phyloP scores from a whole-genome alignment of 1,140 invertebrate species.

The Musca domestica region DNA sequence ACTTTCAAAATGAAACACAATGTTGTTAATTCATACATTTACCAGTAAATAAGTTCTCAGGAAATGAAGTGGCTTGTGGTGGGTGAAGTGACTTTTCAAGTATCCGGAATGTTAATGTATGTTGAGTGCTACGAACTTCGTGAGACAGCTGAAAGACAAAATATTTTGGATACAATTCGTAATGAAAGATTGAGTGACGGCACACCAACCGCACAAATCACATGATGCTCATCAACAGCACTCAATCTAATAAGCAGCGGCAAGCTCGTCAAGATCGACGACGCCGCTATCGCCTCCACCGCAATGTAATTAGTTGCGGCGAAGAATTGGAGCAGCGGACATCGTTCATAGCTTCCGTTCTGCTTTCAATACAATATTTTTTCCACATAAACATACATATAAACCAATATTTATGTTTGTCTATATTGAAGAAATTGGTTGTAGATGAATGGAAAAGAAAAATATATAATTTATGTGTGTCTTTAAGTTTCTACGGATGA shows the following conservation, averaged over 20 bases:
- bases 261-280: too few species aligned
- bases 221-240: not conserved
- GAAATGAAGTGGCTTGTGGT: too few species aligned
- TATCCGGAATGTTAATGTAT: conserved; percentile 11
- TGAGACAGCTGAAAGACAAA: conserved; percentile 14
- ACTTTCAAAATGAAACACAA: too few species aligned
- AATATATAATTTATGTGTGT: conserved; percentile 4
- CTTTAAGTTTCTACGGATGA: not conserved
- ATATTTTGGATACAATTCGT: not conserved
- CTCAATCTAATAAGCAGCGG: too few species aligned
- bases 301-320: too few species aligned
- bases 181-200: conserved; percentile 13
- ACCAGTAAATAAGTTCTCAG: too few species aligned
- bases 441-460: not conserved
- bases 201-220: conserved; percentile 8
- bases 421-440: not conserved
- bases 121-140: conserved; percentile 1
- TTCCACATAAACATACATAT: not conserved
- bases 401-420: not conserved
- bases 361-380: not conserved
- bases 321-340: not conserved
- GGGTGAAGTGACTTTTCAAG: conserved; percentile 8
- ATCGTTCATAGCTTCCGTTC: conserved; percentile 8
- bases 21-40: too few species aligned
- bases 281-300: too few species aligned